phyloP scores from a whole-genome alignment of 1,140 invertebrate species.

The Drosophila eugracilis region DNA sequence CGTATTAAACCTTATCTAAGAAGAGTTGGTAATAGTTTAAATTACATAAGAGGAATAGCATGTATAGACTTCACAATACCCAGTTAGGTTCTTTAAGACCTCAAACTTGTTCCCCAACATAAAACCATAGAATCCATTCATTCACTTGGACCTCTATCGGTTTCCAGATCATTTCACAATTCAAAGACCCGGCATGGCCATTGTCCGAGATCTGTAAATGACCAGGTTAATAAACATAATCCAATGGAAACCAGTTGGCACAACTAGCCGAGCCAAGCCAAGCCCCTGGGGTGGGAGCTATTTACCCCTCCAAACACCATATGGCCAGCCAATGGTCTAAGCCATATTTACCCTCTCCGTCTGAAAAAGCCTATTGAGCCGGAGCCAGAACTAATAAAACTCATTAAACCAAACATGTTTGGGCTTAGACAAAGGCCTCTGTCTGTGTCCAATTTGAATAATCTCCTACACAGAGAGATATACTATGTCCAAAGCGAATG shows the following conservation, averaged over 20 bases:
- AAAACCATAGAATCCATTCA: constrained; percentile 31
- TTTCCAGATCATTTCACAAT: constrained; percentile 55
- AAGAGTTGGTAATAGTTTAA: neutral
- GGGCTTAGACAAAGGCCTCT: constrained; percentile 73
- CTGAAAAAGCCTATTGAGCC: constrained; percentile 31
- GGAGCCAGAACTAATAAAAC: constrained; percentile 72
- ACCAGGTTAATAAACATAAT: constrained; percentile 73
- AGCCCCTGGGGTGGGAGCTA: constrained; percentile 42
- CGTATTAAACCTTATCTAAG: too few species aligned
- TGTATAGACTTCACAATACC: neutral
- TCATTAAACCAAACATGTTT: constrained; percentile 80
- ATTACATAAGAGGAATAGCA: neutral
- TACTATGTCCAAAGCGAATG: constrained; percentile 20
- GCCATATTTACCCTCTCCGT: constrained; percentile 42
- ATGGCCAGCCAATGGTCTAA: constrained; percentile 53
- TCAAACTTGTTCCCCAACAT: constrained; percentile 4
- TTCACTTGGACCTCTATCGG: constrained; percentile 50
- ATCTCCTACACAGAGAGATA: constrained; percentile 50
- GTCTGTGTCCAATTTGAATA: constrained; percentile 70
- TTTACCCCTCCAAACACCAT: constrained; percentile 33
- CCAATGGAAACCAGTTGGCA: constrained; percentile 63
- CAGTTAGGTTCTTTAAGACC: constrained; percentile 4
- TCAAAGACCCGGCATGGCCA: constrained; percentile 32
- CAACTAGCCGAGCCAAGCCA: constrained; percentile 50
- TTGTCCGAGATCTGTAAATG: constrained; percentile 53